Conservation (phyloP, 23 tunicate genomes). For the Ciona savignyi region DNA sequence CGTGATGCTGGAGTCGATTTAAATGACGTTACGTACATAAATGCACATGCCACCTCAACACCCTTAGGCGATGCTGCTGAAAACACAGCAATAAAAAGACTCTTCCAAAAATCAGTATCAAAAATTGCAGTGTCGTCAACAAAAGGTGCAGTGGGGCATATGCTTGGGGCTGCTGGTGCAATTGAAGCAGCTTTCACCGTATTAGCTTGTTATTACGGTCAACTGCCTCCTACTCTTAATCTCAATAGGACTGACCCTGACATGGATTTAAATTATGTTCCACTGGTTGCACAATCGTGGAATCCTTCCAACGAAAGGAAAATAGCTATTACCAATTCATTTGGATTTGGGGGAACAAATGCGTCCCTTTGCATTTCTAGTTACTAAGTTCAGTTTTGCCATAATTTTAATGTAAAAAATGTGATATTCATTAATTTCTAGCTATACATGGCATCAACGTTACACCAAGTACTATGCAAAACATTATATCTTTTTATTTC, state of each 20-base stretch:
- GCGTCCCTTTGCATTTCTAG: conserved; percentile 68
- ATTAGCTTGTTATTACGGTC: conserved; percentile 60
- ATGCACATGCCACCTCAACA: conserved; percentile 95
- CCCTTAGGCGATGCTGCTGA: conserved; percentile 81
- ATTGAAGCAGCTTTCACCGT: conserved; percentile 91
- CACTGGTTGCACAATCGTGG: conserved; percentile 46
- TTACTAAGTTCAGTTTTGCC: too few relatives aligned
- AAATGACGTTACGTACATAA: conserved; percentile 58
- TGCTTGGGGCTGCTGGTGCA: conserved; percentile 92
- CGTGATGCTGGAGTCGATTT: conserved; percentile 21
- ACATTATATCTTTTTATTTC: too few relatives aligned
- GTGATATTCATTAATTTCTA: neutral
- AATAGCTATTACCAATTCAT: conserved; percentile 78
- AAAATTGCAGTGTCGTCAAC: conserved; percentile 72
- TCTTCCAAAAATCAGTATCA: conserved; percentile 41
- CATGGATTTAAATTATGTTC: conserved; percentile 70
- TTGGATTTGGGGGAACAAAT: conserved; percentile 97
- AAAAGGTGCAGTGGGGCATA: conserved; percentile 87
- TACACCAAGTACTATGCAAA: too few relatives aligned
- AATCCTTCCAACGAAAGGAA: conserved; percentile 11
- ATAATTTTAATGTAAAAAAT: too few relatives aligned
- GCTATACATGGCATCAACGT: neutral
- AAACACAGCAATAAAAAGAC: conserved; percentile 42
- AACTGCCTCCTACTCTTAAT: conserved; percentile 78
- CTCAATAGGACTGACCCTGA: conserved; percentile 39